phyloP scores from a whole-genome alignment of 92 coral and sea anemone genomes.

The Zoanthus sociatus region DNA sequence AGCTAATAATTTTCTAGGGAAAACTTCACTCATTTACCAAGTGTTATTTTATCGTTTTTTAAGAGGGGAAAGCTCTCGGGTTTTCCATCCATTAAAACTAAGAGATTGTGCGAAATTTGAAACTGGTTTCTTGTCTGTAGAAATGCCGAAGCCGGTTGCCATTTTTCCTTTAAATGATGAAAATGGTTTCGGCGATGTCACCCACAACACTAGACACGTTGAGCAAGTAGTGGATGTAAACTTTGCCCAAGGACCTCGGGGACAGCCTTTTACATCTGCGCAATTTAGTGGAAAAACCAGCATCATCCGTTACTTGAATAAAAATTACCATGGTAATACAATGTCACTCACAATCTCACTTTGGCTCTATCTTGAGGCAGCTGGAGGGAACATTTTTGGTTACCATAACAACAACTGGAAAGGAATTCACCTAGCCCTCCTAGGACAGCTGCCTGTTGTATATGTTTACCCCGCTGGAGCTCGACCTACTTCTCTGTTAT shows the following conservation, averaged over 20 bases:
- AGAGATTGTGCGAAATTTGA: not conserved
- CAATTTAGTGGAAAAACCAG: slow-evolving; percentile 12
- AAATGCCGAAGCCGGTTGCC: slow-evolving; percentile 10
- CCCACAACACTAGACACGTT: not conserved
- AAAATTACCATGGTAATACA: not conserved
- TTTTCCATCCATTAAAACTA: no score
- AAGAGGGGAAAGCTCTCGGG: no score
- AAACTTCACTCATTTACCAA: no score
- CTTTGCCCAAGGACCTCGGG: slow-evolving; percentile 15
- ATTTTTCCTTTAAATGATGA: slow-evolving; percentile 16
- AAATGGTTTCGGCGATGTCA: slow-evolving; percentile 1
- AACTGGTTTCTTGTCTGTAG: not conserved
- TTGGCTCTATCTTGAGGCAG: slow-evolving; percentile 28
- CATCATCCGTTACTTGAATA: not conserved
- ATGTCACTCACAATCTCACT: slow-evolving; percentile 10
- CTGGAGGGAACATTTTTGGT: slow-evolving; percentile 22
- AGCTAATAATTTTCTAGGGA: no score
- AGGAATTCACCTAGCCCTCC: not conserved
- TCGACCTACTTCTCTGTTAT: not conserved
- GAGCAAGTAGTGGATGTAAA: not conserved
- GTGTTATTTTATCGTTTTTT: no score
- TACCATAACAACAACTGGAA: not conserved
- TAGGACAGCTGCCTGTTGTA: not conserved
- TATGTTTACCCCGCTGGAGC: not conserved
- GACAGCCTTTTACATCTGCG: not conserved